phyloP scores from a whole-genome alignment of 2,888 invertebrate genomes.

The Perizoma affinitatum region DNA sequence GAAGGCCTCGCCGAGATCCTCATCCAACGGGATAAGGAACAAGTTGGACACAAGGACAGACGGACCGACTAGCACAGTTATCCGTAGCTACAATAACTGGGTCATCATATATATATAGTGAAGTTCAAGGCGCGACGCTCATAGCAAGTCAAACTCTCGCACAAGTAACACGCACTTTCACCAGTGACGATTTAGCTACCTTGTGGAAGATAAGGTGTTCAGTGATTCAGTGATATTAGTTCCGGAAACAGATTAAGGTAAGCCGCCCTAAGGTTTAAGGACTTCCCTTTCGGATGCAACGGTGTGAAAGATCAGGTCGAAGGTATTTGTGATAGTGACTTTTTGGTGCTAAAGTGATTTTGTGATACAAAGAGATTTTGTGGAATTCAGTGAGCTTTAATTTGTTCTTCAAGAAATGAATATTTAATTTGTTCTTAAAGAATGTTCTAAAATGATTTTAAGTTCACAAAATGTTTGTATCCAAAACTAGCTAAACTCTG shows the following conservation, averaged over 20 bases:
- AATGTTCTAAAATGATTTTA: conserved; percentile 2
- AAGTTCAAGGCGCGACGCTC: conserved; percentile 92
- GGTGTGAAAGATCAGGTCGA: conserved; percentile 47
- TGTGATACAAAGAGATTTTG: conserved; percentile 42
- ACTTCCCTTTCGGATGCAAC: conserved; percentile 34
- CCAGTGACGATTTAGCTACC: conserved; percentile 65
- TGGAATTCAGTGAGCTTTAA: conserved; percentile 18
- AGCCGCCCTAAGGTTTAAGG: conserved; percentile 50
- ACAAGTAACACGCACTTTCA: conserved; percentile 79
- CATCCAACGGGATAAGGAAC: conserved; percentile 68
- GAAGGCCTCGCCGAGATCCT: conserved; percentile 59
- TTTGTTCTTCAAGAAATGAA: conserved; percentile 2
- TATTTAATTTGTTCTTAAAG: conserved; percentile 7
- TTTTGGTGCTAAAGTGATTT: conserved; percentile 35
- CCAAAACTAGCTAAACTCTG: conserved; percentile 1
- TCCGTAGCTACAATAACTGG: conserved; percentile 86
- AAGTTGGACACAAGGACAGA: conserved; percentile 65
- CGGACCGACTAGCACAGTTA: conserved; percentile 77
- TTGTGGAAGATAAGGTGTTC: conserved; percentile 68
- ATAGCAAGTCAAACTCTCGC: conserved; percentile 81
- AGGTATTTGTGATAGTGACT: conserved; percentile 46
- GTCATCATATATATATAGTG: conserved; percentile 92
- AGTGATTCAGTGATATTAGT: conserved; percentile 74
- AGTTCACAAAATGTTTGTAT: conserved; percentile 24
- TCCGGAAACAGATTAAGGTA: conserved; percentile 69